Percentiles rank a stretch among this genome's conserved stretches.
Evolutionary conservation across 2,888 invertebrate genomes (phyloP).

Genomic region (Bhutanitis thaidina): DNA sequence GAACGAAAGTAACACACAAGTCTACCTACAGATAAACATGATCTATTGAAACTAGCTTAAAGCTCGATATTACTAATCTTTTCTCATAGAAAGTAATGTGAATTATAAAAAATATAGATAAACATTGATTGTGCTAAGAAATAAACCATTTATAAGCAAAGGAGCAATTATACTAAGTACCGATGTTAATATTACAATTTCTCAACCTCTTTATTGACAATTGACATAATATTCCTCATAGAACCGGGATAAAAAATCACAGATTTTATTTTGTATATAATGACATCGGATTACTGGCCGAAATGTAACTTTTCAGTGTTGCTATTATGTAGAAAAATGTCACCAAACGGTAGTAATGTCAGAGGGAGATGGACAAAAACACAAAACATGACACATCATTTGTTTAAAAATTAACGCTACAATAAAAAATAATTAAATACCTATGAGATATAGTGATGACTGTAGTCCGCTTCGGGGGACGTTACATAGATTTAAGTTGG

Average conservation of each 20-base stretch:
- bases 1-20: not conserved
- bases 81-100: no score
- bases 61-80: not conserved
- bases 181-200: conserved; percentile 39
- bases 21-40: not conserved
- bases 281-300: conserved; percentile 11
- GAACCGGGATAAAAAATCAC: conserved; percentile 28
- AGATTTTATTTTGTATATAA: conserved; percentile 12
- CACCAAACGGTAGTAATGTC: conserved; percentile 36
- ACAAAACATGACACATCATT: conserved; percentile 66
- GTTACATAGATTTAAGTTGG: conserved; percentile 55
- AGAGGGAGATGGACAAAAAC: conserved; percentile 52
- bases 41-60: conserved; percentile 5
- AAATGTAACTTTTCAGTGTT: conserved; percentile 27
- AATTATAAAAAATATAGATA: conserved; percentile 34
- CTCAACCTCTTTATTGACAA: conserved; percentile 48
- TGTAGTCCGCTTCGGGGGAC: conserved; percentile 54
- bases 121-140: conserved; percentile 54
- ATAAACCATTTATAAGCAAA: conserved; percentile 44
- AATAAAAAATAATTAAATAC: conserved; percentile 72
- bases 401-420: conserved; percentile 65
- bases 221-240: conserved; percentile 35
- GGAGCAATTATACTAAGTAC: conserved; percentile 61
- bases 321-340: conserved; percentile 38
- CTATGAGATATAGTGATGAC: conserved; percentile 79